Conservation (phyloP, 1,140 invertebrate genomes). For the Parasteatoda tepidariorum region DNA sequence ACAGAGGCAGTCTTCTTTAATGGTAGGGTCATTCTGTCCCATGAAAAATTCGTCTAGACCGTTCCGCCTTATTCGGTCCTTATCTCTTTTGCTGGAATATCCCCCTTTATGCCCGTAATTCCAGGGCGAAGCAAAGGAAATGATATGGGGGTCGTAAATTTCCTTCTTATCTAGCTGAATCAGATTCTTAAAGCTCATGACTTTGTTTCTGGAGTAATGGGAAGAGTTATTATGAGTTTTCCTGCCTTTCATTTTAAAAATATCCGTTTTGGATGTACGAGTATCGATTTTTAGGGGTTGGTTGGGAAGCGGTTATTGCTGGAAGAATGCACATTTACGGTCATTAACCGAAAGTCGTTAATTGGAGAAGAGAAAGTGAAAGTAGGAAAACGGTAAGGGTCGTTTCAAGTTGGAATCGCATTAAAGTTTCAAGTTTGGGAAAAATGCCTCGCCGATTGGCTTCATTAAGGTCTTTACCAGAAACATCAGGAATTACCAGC, state of each 20-base stretch:
- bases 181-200: slow-evolving; percentile 23
- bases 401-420: too few relatives aligned
- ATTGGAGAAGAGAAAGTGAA: too few relatives aligned
- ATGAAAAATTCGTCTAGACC: neutral
- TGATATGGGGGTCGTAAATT: slow-evolving; percentile 14
- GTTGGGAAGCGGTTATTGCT: neutral
- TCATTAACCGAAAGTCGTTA: neutral
- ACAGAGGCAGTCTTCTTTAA: too few relatives aligned
- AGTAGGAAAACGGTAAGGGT: too few relatives aligned
- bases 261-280: neutral
- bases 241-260: neutral
- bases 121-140: slow-evolving; percentile 3
- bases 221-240: slow-evolving; percentile 37
- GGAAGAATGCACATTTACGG: neutral
- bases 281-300: neutral
- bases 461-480: too few relatives aligned
- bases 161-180: slow-evolving; percentile 33
- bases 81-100: neutral
- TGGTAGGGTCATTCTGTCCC: neutral
- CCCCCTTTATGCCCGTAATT: slow-evolving; percentile 3
- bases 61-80: neutral
- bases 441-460: too few relatives aligned
- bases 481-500: too few relatives aligned
- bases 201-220: slow-evolving; percentile 34
- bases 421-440: too few relatives aligned